Evolutionary conservation across 2,797 vertebrate genomes (phyloP).

Genomic region (Aselliscus stoliczkanus): DNA sequence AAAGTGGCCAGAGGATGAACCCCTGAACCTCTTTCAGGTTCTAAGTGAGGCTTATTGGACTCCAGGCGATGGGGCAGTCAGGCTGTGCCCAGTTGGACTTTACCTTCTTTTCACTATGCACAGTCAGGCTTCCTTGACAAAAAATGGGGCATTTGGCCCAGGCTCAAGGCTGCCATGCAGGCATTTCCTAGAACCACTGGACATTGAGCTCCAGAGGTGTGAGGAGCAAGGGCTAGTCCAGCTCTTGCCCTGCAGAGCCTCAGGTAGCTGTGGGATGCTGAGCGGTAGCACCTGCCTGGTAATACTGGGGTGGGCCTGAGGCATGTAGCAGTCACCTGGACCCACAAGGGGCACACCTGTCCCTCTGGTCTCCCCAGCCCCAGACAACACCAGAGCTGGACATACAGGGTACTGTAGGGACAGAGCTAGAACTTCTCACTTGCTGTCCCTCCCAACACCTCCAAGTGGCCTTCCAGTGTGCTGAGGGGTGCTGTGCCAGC

Average conservation of each 20-base stretch:
- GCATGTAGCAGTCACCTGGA: background rate
- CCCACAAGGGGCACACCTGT: rapidly evolving
- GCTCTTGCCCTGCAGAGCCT: background rate
- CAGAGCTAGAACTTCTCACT: background rate
- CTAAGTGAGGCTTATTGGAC: rapidly evolving
- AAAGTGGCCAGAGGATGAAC: background rate
- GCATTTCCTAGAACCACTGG: slow-evolving; percentile 40
- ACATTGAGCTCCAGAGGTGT: background rate
- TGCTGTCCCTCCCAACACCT: background rate
- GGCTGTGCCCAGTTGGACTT: background rate
- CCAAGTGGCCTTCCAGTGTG: background rate
- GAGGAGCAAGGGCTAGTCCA: background rate
- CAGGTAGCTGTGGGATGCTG: background rate
- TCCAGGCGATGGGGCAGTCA: rapidly evolving
- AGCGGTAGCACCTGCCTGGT: no score
- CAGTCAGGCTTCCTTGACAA: slow-evolving; percentile 9
- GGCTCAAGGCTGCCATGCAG: background rate
- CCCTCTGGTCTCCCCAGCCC: background rate
- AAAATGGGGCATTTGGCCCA: slow-evolving; percentile 31
- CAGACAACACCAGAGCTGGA: background rate
- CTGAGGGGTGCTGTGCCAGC: background rate
- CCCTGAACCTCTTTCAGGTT: background rate
- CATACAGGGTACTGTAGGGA: no score
- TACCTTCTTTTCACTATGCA: background rate
- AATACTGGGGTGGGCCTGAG: background rate